A percentile compares a stretch with the other conserved stretches of the same genome.
Evolutionary conservation across 2,797 vertebrate species (phyloP).

Genomic region (Mycteria americana): DNA sequence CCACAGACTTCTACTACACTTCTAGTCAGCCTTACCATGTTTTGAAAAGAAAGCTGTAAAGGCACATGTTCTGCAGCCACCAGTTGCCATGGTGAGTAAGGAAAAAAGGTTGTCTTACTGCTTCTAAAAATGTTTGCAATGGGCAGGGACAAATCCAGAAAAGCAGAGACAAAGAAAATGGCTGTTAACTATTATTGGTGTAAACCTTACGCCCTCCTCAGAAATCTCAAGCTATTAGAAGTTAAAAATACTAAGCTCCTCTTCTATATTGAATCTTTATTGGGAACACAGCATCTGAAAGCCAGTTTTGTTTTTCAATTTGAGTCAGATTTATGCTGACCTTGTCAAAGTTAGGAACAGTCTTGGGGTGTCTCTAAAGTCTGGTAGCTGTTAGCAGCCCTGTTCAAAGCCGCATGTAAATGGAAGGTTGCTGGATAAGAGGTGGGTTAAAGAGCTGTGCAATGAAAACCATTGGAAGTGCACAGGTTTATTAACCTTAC

Average conservation of each 20-base stretch:
- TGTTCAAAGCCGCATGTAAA: not conserved
- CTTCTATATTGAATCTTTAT: not conserved
- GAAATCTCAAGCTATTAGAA: not conserved
- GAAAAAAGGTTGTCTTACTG: not conserved
- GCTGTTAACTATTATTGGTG: not conserved
- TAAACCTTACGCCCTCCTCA: not conserved
- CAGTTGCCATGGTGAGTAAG: conserved; percentile 41
- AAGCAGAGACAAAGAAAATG: not conserved
- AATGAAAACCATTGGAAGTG: not conserved
- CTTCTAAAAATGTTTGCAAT: not conserved
- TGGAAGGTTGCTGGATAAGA: not conserved
- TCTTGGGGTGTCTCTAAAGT: not conserved
- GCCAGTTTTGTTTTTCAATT: not conserved
- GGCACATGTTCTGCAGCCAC: not conserved
- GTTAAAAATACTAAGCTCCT: not conserved
- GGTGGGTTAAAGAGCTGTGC: not conserved
- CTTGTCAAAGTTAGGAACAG: not conserved
- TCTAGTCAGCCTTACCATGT: not conserved
- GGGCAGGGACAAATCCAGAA: not conserved
- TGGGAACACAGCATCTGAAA: not conserved
- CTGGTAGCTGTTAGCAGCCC: not conserved
- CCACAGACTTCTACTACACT: not conserved
- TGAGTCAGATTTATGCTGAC: not conserved
- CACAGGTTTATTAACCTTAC: not conserved
- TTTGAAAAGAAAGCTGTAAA: not conserved